phyloP scores from a whole-genome alignment of 2,113 vertebrate genomes.

The Pterophyllum scalare region DNA sequence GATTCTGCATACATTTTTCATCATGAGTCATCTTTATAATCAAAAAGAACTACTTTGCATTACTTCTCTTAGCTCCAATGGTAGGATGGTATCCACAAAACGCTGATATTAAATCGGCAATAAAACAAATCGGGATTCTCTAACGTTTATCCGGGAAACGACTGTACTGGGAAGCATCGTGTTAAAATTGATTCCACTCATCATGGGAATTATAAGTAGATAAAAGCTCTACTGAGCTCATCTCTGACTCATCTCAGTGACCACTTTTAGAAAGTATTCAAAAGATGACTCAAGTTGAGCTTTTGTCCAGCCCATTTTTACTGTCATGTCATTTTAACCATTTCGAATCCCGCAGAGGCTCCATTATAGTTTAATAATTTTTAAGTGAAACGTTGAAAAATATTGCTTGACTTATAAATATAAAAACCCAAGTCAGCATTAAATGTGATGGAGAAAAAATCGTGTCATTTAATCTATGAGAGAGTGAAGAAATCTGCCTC shows the following conservation, averaged over 20 bases:
- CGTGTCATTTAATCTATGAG: background rate
- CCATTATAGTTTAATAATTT: background rate
- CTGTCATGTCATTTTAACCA: background rate
- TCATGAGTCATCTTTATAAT: background rate
- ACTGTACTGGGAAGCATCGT: background rate
- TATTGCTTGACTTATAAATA: background rate
- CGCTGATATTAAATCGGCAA: background rate
- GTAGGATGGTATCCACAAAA: background rate
- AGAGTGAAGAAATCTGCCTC: conserved; percentile 15
- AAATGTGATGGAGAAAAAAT: background rate
- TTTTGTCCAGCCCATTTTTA: background rate
- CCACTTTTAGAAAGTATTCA: conserved; percentile 6
- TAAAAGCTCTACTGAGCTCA: background rate
- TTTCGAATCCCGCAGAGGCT: background rate
- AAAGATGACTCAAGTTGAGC: background rate
- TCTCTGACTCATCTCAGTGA: background rate
- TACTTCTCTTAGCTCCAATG: background rate
- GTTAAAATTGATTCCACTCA: background rate
- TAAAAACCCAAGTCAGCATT: background rate
- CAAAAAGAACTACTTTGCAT: background rate
- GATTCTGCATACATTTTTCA: background rate
- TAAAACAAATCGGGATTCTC: background rate
- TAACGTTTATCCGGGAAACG: background rate
- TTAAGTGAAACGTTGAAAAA: background rate
- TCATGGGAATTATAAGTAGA: background rate